Conservation (phyloP, 2,888 invertebrate species). For the Leptinotarsa rubiginosa region DNA sequence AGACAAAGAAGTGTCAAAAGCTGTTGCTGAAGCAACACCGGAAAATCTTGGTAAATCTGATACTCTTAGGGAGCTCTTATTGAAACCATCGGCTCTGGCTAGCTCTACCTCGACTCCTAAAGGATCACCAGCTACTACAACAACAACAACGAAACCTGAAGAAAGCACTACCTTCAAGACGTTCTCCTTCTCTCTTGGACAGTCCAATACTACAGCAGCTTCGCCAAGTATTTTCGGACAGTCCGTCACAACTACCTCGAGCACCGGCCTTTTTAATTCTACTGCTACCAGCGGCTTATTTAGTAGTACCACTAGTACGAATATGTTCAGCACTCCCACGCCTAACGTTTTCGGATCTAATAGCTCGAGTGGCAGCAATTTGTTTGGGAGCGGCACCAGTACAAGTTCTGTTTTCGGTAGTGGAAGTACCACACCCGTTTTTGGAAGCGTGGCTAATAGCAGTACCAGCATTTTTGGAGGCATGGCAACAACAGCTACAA, state of each 20-base stretch:
- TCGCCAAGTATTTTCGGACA: conserved; percentile 11
- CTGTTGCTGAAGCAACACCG: conserved; percentile 30
- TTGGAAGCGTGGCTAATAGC: conserved; percentile 16
- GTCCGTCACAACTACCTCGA: not conserved
- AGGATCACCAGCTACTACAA: not conserved
- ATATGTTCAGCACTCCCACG: conserved; percentile 22
- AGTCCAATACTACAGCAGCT: conserved; percentile 15
- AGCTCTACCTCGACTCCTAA: conserved; percentile 28
- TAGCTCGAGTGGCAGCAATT: conserved; percentile 25
- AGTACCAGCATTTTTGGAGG: conserved; percentile 22
- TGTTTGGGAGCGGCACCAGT: conserved; percentile 30
- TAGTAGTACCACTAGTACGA: conserved; percentile 17
- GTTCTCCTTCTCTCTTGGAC: conserved; percentile 20
- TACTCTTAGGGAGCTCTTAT: conserved; percentile 40
- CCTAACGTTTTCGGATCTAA: conserved; percentile 23
- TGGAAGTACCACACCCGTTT: conserved; percentile 31
- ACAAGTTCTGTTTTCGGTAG: conserved; percentile 21
- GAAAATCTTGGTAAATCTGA: conserved; percentile 35
- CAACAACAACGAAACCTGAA: conserved; percentile 11
- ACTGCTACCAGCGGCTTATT: conserved; percentile 21
- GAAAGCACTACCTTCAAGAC: not conserved
- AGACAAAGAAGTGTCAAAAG: not conserved
- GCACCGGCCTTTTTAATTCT: not conserved
- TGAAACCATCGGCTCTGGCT: conserved; percentile 37
- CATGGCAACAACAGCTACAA: conserved; percentile 7